A percentile compares a stretch with the other conserved stretches of the same genome.
phyloP scores from a whole-genome alignment of 1,140 invertebrate genomes.

The Bombus waltoni region DNA sequence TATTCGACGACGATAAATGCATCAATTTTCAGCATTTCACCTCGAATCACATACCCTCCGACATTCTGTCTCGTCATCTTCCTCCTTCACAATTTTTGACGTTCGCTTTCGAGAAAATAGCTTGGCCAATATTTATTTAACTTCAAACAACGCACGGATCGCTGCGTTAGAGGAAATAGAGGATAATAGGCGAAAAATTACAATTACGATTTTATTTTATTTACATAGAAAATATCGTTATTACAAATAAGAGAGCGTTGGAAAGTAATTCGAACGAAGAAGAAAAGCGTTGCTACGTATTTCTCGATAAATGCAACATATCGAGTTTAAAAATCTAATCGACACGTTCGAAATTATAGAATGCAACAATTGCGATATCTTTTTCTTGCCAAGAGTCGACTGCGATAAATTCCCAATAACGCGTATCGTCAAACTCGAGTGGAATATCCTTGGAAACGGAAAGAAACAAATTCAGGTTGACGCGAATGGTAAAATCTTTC shows the following conservation, averaged over 20 bases:
- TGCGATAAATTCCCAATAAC: not conserved
- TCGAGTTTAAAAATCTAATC: too few species aligned
- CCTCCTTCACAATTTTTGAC: not conserved
- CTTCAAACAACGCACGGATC: not conserved
- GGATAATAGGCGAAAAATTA: not conserved
- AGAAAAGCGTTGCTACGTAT: too few species aligned
- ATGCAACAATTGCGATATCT: not conserved
- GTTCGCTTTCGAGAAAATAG: not conserved
- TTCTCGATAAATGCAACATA: too few species aligned
- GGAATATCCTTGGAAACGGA: not conserved
- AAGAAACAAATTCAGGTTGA: not conserved
- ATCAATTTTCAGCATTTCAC: constrained; percentile 5
- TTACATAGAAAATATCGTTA: too few species aligned
- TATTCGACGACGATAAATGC: constrained; percentile 7
- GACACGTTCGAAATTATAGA: not conserved
- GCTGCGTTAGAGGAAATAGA: not conserved
- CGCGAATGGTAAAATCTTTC: not conserved
- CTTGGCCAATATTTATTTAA: not conserved
- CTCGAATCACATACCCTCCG: not conserved
- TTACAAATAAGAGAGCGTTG: too few species aligned
- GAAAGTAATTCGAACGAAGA: too few species aligned
- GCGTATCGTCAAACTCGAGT: not conserved
- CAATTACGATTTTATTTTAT: too few species aligned
- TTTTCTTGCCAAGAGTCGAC: not conserved
- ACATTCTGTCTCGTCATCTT: not conserved